These are phyloP conservation scores for Nasonia vitripennis DNA, from an alignment of 1,140 invertebrate genomes.

Conservation along the genomic window DNA sequence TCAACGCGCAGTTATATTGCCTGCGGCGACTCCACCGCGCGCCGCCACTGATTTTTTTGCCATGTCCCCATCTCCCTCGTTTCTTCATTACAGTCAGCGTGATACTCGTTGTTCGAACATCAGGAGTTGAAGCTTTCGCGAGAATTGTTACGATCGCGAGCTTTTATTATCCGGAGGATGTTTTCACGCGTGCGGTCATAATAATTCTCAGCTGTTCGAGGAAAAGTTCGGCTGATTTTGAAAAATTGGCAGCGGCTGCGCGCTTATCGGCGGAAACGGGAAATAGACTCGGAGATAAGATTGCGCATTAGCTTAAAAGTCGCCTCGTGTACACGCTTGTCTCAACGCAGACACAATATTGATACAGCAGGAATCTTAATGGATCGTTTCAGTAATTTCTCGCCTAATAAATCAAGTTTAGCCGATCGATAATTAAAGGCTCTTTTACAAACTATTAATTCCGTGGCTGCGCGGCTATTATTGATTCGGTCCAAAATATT, in stretches of 20 bases:
- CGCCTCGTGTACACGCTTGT: neutral
- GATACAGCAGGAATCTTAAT: constrained; percentile 43
- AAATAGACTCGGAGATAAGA: constrained; percentile 46
- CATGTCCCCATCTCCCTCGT: neutral
- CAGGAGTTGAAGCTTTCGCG: neutral
- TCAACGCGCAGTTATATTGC: neutral
- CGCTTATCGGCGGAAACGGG: constrained; percentile 40
- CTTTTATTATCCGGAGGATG: too few relatives aligned
- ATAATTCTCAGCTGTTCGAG: too few relatives aligned
- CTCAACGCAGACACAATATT: constrained; percentile 33
- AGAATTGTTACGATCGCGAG: too few relatives aligned
- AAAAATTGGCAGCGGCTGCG: too few relatives aligned
- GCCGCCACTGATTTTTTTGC: neutral
- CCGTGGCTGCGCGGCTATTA: neutral
- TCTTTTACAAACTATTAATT: constrained; percentile 34
- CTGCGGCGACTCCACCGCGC: neutral
- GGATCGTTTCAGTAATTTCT: constrained; percentile 43
- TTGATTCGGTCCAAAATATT: constrained; percentile 4
- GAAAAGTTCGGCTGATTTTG: too few relatives aligned
- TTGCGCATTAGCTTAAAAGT: neutral
- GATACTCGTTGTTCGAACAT: too few relatives aligned
- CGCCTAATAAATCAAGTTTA: constrained; percentile 43
- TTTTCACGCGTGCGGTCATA: too few relatives aligned
- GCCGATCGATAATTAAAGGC: constrained; percentile 43
- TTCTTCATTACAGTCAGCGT: neutral